Percentiles rank a stretch among this genome's conserved stretches.
Evolutionary conservation across 2,888 invertebrate species (phyloP).

Genomic region (Formica aserva): DNA sequence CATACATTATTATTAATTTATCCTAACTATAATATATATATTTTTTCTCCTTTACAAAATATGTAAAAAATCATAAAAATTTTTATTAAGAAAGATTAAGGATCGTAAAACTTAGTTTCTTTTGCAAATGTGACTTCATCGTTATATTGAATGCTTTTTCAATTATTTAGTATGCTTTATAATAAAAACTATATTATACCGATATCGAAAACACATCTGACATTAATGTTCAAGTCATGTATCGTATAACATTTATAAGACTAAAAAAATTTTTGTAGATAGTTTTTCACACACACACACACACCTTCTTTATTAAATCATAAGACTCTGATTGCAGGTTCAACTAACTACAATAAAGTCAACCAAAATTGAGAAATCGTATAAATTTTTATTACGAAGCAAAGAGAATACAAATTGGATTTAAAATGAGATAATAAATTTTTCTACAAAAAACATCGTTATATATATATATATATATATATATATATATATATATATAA

Average conservation of each 20-base stretch:
- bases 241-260: background rate
- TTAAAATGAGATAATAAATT: constrained; percentile 16
- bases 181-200: constrained; percentile 34
- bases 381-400: constrained; percentile 74
- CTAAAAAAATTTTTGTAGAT: background rate
- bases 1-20: background rate
- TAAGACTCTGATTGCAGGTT: constrained; percentile 68
- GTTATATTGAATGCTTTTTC: background rate
- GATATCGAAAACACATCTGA: background rate
- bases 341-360: constrained; percentile 81
- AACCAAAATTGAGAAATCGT: constrained; percentile 66
- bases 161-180: constrained; percentile 49
- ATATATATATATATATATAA: background rate
- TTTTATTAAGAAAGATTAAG: background rate
- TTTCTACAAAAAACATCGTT: constrained; percentile 13
- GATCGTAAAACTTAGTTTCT: background rate
- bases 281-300: background rate
- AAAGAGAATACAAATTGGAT: constrained; percentile 56
- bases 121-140: background rate
- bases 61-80: background rate
- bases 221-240: background rate
- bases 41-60: background rate
- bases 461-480: background rate
- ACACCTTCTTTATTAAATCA: constrained; percentile 5
- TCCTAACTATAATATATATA: background rate